Conservation (phyloP, 2,888 invertebrate species). For the Thyatira batis region DNA sequence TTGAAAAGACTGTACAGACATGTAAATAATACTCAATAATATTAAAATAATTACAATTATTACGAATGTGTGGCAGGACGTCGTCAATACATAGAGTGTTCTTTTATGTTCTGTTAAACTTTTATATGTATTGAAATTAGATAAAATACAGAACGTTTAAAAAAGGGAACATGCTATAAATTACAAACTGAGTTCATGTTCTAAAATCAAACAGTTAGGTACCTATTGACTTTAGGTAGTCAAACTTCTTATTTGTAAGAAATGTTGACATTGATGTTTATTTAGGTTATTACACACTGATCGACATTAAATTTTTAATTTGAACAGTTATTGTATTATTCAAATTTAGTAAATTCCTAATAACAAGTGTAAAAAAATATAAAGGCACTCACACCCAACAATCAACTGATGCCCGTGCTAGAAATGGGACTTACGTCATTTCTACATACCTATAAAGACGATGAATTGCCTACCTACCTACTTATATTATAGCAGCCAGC, state of each 20-base stretch:
- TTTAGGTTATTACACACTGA: slow-evolving; percentile 23
- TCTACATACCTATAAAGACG: no score
- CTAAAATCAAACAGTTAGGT: background rate
- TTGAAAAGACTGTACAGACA: slow-evolving; percentile 78
- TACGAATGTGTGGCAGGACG: slow-evolving; percentile 51
- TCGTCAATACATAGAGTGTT: slow-evolving; percentile 32
- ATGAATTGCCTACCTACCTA: no score
- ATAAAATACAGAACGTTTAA: slow-evolving; percentile 2
- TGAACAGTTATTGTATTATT: slow-evolving; percentile 17
- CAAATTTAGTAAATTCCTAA: background rate
- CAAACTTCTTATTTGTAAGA: slow-evolving; percentile 1
- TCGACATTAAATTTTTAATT: slow-evolving; percentile 38
- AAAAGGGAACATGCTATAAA: slow-evolving; percentile 1
- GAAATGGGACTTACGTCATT: no score
- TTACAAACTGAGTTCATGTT: background rate
- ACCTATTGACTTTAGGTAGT: slow-evolving; percentile 4
- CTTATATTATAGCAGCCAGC: no score
- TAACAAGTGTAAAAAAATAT: no score
- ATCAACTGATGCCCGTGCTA: no score
- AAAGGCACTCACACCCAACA: no score
- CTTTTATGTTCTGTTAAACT: slow-evolving; percentile 23
- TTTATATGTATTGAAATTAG: background rate
- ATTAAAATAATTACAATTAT: slow-evolving; percentile 61
- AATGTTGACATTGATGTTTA: slow-evolving; percentile 13
- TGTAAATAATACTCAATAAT: slow-evolving; percentile 82